A percentile compares a stretch with the other conserved stretches of the same genome.
These are phyloP conservation scores for Psilopsiagon aurifrons DNA, from an alignment of 2,113 vertebrate species.

Conservation along the genomic window DNA sequence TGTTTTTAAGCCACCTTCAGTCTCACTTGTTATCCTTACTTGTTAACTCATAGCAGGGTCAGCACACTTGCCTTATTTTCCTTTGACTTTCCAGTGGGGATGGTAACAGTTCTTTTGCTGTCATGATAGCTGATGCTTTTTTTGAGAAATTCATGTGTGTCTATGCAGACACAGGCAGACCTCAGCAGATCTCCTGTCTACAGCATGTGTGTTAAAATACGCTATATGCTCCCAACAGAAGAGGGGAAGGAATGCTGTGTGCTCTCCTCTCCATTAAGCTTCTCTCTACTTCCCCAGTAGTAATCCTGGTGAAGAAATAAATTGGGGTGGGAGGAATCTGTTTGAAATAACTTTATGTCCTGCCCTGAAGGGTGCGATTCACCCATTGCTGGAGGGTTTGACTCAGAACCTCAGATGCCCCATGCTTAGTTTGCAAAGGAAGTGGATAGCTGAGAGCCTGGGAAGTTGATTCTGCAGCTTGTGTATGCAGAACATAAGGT, in stretches of 20 bases:
- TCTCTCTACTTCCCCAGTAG: neutral
- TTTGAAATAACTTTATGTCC: neutral
- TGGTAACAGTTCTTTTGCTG: neutral
- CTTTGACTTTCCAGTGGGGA: neutral
- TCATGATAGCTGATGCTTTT: neutral
- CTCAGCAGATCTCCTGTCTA: neutral
- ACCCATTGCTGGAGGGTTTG: neutral
- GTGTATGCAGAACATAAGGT: neutral
- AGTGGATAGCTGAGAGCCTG: neutral
- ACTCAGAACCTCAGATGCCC: neutral
- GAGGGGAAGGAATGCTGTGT: neutral
- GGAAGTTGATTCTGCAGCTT: neutral
- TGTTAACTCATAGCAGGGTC: neutral
- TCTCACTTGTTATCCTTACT: neutral
- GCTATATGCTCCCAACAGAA: neutral
- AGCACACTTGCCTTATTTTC: neutral
- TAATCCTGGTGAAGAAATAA: neutral
- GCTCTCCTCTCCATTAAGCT: neutral
- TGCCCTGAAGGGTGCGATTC: neutral
- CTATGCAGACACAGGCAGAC: neutral
- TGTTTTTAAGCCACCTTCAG: neutral
- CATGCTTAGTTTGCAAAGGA: neutral
- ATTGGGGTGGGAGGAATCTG: neutral
- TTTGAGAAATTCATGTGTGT: neutral
- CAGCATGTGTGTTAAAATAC: neutral